Conservation (phyloP, 2,797 vertebrate species). For the Ptychadena robeensis region DNA sequence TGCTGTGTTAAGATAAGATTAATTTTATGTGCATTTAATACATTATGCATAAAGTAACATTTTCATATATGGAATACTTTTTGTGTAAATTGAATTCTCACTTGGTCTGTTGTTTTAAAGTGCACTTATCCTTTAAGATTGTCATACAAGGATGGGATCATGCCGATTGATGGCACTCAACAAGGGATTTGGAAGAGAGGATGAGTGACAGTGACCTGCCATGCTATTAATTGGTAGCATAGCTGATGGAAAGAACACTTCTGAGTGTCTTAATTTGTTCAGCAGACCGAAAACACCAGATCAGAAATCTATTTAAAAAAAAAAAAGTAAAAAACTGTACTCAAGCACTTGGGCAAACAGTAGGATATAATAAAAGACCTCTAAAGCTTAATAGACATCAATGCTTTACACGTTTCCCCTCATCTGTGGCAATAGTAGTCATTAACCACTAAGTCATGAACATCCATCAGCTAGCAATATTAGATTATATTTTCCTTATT, state of each 20-base stretch:
- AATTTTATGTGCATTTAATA: neutral
- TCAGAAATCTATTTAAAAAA: neutral
- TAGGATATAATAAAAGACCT: neutral
- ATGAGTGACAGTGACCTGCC: constrained; percentile 35
- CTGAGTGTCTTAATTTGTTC: constrained; percentile 23
- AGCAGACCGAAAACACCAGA: constrained; percentile 36
- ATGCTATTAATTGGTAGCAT: constrained; percentile 48
- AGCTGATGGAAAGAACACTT: constrained; percentile 41
- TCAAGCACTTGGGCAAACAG: neutral
- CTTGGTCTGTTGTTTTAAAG: constrained; percentile 63
- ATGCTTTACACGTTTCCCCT: too few species aligned
- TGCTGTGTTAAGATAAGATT: neutral
- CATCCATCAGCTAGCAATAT: too few species aligned
- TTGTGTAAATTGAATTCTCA: constrained; percentile 54
- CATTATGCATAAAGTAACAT: neutral
- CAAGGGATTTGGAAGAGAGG: constrained; percentile 48
- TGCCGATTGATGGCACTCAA: constrained; percentile 25
- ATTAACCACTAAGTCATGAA: neutral
- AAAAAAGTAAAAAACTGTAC: neutral
- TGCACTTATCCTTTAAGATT: constrained; percentile 48
- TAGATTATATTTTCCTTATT: too few species aligned
- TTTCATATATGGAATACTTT: neutral
- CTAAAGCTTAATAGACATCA: too few species aligned
- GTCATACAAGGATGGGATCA: constrained; percentile 52
- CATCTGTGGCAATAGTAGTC: too few species aligned